Base-by-base conservation (phyloP, 2,888 invertebrate genomes). In the Tyria jacobaeae region DNA sequence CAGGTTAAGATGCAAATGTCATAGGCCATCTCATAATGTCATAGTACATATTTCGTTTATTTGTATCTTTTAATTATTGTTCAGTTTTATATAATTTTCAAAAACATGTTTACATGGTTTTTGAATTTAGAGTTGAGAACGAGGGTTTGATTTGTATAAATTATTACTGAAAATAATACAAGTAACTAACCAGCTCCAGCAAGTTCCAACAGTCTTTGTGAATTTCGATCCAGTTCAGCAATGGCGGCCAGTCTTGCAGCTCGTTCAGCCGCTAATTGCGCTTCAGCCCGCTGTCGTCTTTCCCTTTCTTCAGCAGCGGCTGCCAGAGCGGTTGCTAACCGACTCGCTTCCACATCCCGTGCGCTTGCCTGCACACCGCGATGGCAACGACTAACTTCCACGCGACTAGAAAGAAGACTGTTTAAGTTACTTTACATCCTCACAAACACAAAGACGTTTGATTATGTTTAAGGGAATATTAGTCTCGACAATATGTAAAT, bases 191-290 rank as follows among this genome's bases (percentile, higher is more conserved):
- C 87, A 81, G 89, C 85, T 74, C 95, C 88, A 83, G 88, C 92
- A 77, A 95, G 93, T 49, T 95, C 96, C 72, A 97, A 90, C 47
- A 97, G 95, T 56, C 97, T 92, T 78, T 96, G 95, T 24, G 97
- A 96, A 84, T 97, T 97, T 68, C 95, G 94, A 75, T 96, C 96
- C 51, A 97, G 89, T 85, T 97, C 97, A 17, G 96, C 95, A 78
- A 96, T 95, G 62, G 97, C 96, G 4, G 96, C 96, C n/a, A 96
- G 94, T 59, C 97, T 95, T 62, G 97, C 97, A 12, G 96, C 95
- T 3, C 95, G 94, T 79, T 97, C 97, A 15, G 96, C 96, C 44
- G 95, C 95, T 72, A 97, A 87, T 73, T 95, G 94, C 52, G 94
- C 87, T 79, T 96, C 96, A 53, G 95, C 92, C 68, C 94, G 94